Conservation (phyloP, 2,113 vertebrate species). For the Prolemur simus region DNA sequence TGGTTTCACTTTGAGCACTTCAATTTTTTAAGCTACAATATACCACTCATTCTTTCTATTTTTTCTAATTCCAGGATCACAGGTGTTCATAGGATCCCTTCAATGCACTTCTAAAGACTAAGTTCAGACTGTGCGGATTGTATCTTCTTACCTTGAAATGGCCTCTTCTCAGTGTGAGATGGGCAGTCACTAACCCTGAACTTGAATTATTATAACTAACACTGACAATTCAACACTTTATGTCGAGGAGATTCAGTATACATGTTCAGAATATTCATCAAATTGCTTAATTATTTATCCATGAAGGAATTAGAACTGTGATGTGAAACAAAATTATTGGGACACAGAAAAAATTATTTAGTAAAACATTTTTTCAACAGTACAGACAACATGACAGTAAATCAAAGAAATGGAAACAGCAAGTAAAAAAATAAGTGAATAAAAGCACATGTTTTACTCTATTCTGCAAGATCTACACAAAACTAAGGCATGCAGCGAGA, state of each 20-base stretch:
- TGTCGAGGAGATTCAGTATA: background rate
- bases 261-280: background rate
- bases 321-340: background rate
- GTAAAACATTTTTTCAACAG: background rate
- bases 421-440: background rate
- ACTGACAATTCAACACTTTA: background rate
- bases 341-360: background rate
- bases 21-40: background rate
- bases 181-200: rapidly evolving
- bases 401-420: background rate
- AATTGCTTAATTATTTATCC: background rate
- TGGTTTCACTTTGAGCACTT: background rate
- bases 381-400: background rate
- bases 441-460: background rate
- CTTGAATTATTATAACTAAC: too few relatives aligned
- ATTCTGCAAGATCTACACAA: background rate
- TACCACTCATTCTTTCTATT: background rate
- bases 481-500: background rate
- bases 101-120: background rate
- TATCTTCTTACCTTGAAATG: background rate
- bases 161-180: background rate
- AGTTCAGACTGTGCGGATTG: background rate
- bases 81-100: background rate
- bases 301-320: background rate
- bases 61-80: background rate